Evolutionary conservation across 2,888 invertebrate species (phyloP).

Genomic region (Spisula subtruncata): DNA sequence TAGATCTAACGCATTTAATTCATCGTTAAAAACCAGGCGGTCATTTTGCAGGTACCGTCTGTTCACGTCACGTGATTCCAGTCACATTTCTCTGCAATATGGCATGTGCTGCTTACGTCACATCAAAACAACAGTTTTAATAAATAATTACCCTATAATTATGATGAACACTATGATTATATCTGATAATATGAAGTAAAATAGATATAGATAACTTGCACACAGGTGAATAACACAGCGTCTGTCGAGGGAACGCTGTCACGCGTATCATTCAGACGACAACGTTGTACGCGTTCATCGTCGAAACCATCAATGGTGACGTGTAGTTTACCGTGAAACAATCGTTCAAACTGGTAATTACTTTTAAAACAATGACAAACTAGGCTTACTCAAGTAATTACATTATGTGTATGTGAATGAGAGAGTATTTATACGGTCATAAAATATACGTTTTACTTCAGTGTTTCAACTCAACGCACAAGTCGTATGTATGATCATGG

Average conservation of each 20-base stretch:
- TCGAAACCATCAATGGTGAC: conserved; percentile 21
- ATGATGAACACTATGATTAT: neutral
- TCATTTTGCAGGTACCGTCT: neutral
- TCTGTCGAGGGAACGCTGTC: neutral
- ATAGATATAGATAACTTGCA: neutral
- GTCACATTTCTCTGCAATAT: neutral
- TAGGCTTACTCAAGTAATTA: neutral
- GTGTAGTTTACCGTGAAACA: conserved; percentile 22
- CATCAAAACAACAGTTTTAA: neutral
- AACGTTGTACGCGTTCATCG: neutral
- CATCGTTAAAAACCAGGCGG: neutral
- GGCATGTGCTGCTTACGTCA: neutral
- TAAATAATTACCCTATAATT: neutral
- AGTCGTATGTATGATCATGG: neutral
- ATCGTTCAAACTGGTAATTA: conserved; percentile 20
- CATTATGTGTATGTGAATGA: neutral
- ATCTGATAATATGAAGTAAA: neutral
- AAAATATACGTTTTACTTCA: neutral
- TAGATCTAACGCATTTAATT: no score
- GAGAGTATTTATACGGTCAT: neutral
- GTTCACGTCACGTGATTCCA: neutral
- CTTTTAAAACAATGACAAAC: conserved; percentile 29
- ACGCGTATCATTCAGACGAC: neutral
- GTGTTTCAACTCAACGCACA: no score
- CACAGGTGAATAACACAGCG: neutral